phyloP scores from a whole-genome alignment of 1,140 invertebrate species.

The Sesamia nonagrioides region DNA sequence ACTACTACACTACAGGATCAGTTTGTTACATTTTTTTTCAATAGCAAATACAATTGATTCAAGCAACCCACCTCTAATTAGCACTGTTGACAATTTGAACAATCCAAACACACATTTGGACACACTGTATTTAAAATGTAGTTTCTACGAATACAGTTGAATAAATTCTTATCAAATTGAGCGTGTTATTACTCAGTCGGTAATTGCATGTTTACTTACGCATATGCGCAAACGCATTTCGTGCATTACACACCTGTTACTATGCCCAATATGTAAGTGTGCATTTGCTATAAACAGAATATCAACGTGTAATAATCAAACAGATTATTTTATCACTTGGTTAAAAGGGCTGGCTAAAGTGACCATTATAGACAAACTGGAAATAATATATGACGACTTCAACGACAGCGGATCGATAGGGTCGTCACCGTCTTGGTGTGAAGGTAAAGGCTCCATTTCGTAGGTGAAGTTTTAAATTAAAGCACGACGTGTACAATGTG shows the following conservation, averaged over 20 bases:
- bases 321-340: too few species aligned
- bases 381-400: too few species aligned
- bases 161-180: constrained; percentile 53
- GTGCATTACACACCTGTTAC: constrained; percentile 24
- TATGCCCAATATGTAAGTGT: background rate
- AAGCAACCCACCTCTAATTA: background rate
- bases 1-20: too few species aligned
- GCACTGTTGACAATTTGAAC: background rate
- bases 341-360: too few species aligned
- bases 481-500: too few species aligned
- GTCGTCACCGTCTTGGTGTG: too few species aligned
- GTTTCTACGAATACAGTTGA: constrained; percentile 23
- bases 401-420: too few species aligned
- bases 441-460: too few species aligned
- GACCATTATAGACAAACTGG: too few species aligned
- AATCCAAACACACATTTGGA: background rate
- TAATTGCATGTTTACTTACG: constrained; percentile 50
- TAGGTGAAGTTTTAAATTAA: too few species aligned
- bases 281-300: background rate
- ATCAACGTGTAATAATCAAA: background rate
- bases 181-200: constrained; percentile 50
- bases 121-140: constrained; percentile 9
- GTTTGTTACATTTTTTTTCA: too few species aligned
- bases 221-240: constrained; percentile 47
- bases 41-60: too few species aligned